Percentiles rank a stretch among this genome's conserved stretches.
phyloP scores from a whole-genome alignment of 2,888 invertebrate species.

The Platycnemis pennipes region DNA sequence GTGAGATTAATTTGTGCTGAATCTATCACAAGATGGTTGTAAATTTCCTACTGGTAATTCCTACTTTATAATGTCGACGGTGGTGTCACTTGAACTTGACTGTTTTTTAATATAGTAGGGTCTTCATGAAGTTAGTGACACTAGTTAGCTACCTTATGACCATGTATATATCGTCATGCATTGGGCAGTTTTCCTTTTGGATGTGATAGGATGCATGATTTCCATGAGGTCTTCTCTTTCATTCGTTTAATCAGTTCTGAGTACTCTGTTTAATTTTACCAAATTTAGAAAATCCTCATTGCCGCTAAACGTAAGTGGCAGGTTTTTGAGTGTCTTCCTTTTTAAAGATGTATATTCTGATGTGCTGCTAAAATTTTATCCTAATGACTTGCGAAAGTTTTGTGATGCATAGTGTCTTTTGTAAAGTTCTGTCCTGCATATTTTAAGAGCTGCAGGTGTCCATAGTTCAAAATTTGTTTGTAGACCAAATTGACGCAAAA shows the following conservation, averaged over 20 bases:
- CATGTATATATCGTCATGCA: neutral
- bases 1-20: neutral
- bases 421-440: conserved; percentile 18
- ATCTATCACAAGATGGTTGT: neutral
- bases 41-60: neutral
- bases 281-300: neutral
- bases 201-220: neutral
- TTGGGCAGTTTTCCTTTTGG: neutral
- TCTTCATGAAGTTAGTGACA: neutral
- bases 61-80: neutral
- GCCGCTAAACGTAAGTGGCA: conserved; percentile 2
- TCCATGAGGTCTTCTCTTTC: neutral
- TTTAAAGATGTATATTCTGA: neutral
- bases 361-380: neutral
- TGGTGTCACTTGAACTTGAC: conserved; percentile 7
- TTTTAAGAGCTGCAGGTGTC: conserved; percentile 33
- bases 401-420: neutral
- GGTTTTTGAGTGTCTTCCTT: neutral
- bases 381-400: neutral
- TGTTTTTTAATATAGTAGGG: neutral
- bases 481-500: conserved; percentile 12
- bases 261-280: neutral
- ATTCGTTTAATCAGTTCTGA: neutral
- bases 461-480: conserved; percentile 40
- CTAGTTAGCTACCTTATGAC: neutral